Evolutionary conservation across 2,797 vertebrate species (phyloP).

Genomic region (Lithobates pipiens): DNA sequence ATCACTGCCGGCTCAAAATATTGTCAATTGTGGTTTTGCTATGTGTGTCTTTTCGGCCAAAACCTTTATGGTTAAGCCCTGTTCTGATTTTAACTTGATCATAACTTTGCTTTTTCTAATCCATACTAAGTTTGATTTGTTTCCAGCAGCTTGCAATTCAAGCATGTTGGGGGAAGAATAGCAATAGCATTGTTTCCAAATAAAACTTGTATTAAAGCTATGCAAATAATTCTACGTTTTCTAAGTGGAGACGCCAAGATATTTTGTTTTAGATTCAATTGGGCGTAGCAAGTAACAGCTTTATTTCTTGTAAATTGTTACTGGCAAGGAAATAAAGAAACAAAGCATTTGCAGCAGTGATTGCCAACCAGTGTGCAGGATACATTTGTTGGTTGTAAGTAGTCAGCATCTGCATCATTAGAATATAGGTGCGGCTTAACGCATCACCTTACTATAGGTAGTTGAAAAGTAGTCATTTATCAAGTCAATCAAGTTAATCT

Average conservation of each 20-base stretch:
- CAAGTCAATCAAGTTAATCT: too few relatives aligned
- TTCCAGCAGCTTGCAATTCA: conserved; percentile 6
- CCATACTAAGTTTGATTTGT: background rate
- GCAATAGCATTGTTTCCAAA: background rate
- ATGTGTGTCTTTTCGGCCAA: conserved; percentile 24
- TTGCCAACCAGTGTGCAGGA: background rate
- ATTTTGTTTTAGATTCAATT: background rate
- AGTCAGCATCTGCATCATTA: background rate
- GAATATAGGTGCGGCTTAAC: background rate
- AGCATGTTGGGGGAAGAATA: background rate
- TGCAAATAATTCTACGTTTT: background rate
- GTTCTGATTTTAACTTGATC: conserved; percentile 4
- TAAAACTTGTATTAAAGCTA: conserved; percentile 11
- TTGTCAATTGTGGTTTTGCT: conserved; percentile 27
- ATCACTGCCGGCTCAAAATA: conserved; percentile 4
- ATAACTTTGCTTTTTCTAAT: conserved; percentile 8
- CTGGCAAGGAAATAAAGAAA: background rate
- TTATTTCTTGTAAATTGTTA: background rate
- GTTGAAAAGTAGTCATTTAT: too few relatives aligned
- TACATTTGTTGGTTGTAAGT: background rate
- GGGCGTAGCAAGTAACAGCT: background rate
- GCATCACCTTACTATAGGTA: background rate
- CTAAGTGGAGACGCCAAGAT: background rate
- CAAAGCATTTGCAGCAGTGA: background rate
- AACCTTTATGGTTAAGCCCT: background rate